A percentile compares a stretch with the other conserved stretches of the same genome.
These are phyloP conservation scores for Chaenogobius annularis DNA, from an alignment of 2,113 vertebrate genomes.

Conservation along the genomic window DNA sequence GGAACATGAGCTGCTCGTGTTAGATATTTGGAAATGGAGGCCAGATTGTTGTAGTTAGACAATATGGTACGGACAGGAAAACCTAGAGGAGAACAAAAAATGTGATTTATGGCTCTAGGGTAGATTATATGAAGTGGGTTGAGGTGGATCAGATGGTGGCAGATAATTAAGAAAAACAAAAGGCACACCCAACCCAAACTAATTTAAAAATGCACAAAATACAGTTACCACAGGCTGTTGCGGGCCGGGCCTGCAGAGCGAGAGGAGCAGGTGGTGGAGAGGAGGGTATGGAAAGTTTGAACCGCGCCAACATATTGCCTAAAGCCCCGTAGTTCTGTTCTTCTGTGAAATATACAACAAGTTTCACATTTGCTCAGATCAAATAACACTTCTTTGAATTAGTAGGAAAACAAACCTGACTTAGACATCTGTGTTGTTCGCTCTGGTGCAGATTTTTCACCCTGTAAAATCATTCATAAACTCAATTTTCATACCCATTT, in stretches of 20 bases:
- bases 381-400: neutral
- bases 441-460: slow-evolving; percentile 5
- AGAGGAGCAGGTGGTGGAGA: slow-evolving; percentile 24
- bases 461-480: slow-evolving; percentile 31
- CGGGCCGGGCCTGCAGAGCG: slow-evolving; percentile 19
- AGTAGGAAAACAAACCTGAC: slow-evolving; percentile 41
- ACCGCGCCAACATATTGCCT: slow-evolving; percentile 5
- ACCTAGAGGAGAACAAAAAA: neutral
- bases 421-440: slow-evolving; percentile 6
- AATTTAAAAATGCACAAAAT: neutral
- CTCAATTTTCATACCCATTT: neutral
- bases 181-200: neutral
- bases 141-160: neutral
- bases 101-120: neutral
- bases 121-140: neutral
- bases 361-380: neutral
- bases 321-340: neutral
- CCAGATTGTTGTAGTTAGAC: neutral
- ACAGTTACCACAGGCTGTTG: slow-evolving; percentile 27
- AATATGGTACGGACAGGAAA: neutral
- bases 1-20: neutral
- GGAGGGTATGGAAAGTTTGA: slow-evolving; percentile 9
- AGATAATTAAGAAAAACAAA: neutral
- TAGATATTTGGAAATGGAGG: neutral
- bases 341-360: slow-evolving; percentile 14